Evolutionary conservation across 2,113 vertebrate species (phyloP), one percentile per base, ranked within the genome.

Genomic region (Pogona vitticeps): DNA sequence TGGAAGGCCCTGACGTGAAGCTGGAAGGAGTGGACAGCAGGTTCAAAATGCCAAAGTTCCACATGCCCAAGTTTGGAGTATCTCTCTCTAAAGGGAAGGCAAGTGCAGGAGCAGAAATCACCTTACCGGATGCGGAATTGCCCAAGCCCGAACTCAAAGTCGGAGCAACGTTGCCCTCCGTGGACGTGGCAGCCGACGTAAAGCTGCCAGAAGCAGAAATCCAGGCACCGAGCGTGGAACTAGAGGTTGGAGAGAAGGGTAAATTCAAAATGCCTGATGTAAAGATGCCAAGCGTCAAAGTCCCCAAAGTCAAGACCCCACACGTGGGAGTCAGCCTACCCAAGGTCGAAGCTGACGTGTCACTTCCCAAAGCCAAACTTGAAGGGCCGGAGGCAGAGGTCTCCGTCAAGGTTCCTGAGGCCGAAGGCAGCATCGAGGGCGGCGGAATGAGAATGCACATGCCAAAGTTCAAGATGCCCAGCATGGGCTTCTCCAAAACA

Each of bases 111-210:
- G 0, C 0, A 4, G 87, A 84, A 4, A 65, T 83, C 14, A 38
- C 3, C 0, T 6, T 72, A 1, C 31, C 88, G 12, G 88, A 85
- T 3, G 20, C 1, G 6, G 38, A 56, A 1, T 0, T 80, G 2
- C 46, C 63, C 6, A 79, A 31, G 3, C 21, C 36, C 26, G 18
- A 0, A 0, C 12, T 88, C 0, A 84, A 0, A 0, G 68, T 0
- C 0, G 20, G 33, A 67, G 31, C 0, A 0, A 0, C 0, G 38
- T 0, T 0, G 0, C 0, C 0, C 1, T 6, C 79, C 0, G 42
- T 23, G 3, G 1, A 21, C 3, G 0, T n/a, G 0, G 10, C 83
- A 0, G 9, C 26, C 0, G 52, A 65, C 0, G 0, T 87, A 1
- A 65, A 21, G 6, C 1, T 75, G 1, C 46, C 79, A 8, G 10